These are phyloP conservation scores for Leptothorax acervorum DNA, from an alignment of 2,888 invertebrate species.

Conservation along the genomic window DNA sequence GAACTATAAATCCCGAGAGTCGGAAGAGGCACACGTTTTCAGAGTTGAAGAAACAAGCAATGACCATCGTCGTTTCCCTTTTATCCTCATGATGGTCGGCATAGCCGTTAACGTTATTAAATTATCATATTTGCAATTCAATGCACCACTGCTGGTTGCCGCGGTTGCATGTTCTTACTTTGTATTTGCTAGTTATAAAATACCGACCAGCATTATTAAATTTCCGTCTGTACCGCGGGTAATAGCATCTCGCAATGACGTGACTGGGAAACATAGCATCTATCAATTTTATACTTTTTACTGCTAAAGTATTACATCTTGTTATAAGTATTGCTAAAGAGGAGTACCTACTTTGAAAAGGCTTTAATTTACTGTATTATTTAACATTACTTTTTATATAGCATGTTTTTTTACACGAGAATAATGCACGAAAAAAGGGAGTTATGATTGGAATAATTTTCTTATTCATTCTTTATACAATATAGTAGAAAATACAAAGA, in stretches of 20 bases:
- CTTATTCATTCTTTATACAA: not conserved
- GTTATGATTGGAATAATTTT: not conserved
- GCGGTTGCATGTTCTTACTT: constrained; percentile 52
- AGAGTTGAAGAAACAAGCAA: constrained; percentile 61
- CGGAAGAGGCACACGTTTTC: constrained; percentile 47
- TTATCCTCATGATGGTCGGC: constrained; percentile 6
- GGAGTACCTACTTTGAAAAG: not conserved
- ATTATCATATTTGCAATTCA: constrained; percentile 62
- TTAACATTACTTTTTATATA: constrained; percentile 4
- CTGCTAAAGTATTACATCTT: constrained; percentile 12
- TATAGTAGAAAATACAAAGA: not conserved
- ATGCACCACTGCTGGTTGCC: constrained; percentile 14
- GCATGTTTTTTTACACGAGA: constrained; percentile 6
- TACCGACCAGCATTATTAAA: constrained; percentile 49
- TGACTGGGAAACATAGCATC: constrained; percentile 37
- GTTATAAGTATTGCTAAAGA: constrained; percentile 4
- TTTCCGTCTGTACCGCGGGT: constrained; percentile 20
- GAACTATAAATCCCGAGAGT: constrained; percentile 54
- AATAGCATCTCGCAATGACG: constrained; percentile 47
- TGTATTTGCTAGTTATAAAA: constrained; percentile 50
- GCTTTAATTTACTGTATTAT: not conserved
- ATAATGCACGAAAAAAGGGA: not conserved
- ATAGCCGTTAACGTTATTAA: constrained; percentile 57
- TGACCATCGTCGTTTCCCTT: constrained; percentile 27
- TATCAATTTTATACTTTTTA: constrained; percentile 43